A percentile compares a stretch with the other conserved stretches of the same genome.
phyloP scores from a whole-genome alignment of 2,113 vertebrate species.

The Fulmarus glacialis region DNA sequence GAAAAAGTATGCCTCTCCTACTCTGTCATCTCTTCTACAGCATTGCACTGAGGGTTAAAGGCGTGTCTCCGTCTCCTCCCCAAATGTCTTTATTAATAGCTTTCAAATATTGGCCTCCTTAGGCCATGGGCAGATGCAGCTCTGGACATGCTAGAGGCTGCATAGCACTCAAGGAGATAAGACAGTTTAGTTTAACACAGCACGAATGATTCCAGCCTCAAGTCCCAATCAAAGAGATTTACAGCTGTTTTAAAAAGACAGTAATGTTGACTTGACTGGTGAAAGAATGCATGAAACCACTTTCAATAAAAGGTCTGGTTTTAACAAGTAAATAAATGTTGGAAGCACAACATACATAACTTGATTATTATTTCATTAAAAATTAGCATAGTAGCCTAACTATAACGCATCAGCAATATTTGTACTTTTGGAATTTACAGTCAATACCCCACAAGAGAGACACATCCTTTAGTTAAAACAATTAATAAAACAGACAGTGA shows the following conservation, averaged over 20 bases:
- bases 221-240: slow-evolving; percentile 80
- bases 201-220: slow-evolving; percentile 76
- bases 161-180: slow-evolving; percentile 73
- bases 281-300: slow-evolving; percentile 60
- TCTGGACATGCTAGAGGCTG: slow-evolving; percentile 71
- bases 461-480: slow-evolving; percentile 67
- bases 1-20: background rate
- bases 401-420: background rate
- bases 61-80: slow-evolving; percentile 60
- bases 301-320: background rate
- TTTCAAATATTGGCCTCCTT: slow-evolving; percentile 62
- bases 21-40: slow-evolving; percentile 11
- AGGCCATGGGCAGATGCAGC: slow-evolving; percentile 45
- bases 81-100: slow-evolving; percentile 51
- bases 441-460: background rate
- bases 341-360: background rate
- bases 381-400: background rate
- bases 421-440: slow-evolving; percentile 30
- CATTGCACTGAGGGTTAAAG: slow-evolving; percentile 40
- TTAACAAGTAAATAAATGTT: slow-evolving; percentile 56
- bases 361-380: slow-evolving; percentile 5
- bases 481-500: slow-evolving; percentile 73
- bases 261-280: slow-evolving; percentile 73
- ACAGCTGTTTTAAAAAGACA: slow-evolving; percentile 77
- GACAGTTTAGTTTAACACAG: slow-evolving; percentile 77